Percentiles rank a stretch among this genome's conserved stretches.
phyloP scores from a whole-genome alignment of 2,113 vertebrate genomes.

The Salvelinus sp. region DNA sequence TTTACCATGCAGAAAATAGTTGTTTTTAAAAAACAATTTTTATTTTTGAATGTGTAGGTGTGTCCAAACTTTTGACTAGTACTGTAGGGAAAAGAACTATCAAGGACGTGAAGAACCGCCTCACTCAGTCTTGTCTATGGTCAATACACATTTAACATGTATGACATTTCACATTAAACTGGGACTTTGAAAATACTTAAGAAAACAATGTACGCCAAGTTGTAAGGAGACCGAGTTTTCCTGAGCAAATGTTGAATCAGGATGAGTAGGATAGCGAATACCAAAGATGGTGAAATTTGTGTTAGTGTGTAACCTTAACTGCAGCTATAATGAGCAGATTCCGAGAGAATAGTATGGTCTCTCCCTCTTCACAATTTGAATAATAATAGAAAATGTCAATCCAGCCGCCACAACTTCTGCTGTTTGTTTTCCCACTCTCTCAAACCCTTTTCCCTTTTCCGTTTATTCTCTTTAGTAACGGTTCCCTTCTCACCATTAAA shows the following conservation, averaged over 20 bases:
- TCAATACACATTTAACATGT: not conserved
- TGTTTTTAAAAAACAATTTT: too few species aligned
- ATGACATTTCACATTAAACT: not conserved
- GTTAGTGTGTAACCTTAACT: not conserved
- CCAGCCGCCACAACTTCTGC: not conserved
- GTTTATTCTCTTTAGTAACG: not conserved
- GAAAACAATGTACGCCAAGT: not conserved
- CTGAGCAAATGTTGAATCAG: not conserved
- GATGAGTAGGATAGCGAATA: not conserved
- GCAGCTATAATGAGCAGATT: slow-evolving; percentile 3
- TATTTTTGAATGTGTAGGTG: too few species aligned
- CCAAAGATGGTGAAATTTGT: not conserved
- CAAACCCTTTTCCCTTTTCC: too few species aligned
- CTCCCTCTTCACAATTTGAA: not conserved
- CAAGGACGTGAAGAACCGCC: not conserved
- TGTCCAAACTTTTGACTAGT: too few species aligned
- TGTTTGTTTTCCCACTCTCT: not conserved
- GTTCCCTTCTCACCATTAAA: not conserved
- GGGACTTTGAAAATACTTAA: not conserved
- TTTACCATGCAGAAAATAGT: too few species aligned
- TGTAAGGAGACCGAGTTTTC: not conserved
- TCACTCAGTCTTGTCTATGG: too few species aligned
- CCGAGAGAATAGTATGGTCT: not conserved
- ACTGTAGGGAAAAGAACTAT: not conserved
- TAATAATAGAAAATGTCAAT: slow-evolving; percentile 15